A percentile compares a stretch with the other conserved stretches of the same genome.
These are phyloP conservation scores for Rhizomys pruinosus DNA, from an alignment of 2,113 vertebrate species.

Conservation along the genomic window DNA sequence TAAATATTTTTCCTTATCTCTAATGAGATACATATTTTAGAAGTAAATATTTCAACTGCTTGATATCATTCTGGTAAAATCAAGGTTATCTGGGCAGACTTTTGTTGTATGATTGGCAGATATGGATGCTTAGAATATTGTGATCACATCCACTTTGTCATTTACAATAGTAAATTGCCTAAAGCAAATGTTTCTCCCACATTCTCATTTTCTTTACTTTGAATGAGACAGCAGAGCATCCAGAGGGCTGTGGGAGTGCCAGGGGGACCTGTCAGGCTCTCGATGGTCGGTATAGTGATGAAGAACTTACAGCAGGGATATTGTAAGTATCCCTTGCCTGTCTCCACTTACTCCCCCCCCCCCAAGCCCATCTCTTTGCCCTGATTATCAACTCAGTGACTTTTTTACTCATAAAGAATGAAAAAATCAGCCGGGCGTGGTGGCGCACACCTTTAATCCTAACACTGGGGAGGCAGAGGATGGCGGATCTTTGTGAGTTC, in stretches of 20 bases:
- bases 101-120: too few species aligned
- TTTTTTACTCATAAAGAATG: background rate
- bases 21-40: too few species aligned
- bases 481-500: too few species aligned
- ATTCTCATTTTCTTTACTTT: background rate
- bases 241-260: background rate
- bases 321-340: background rate
- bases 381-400: background rate
- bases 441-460: too few species aligned
- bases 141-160: slow-evolving; percentile 25
- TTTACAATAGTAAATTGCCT: background rate
- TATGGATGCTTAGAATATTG: too few species aligned
- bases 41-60: too few species aligned
- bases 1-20: too few species aligned
- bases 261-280: too few species aligned
- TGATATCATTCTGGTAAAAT: too few species aligned
- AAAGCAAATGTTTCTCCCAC: background rate
- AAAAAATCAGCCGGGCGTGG: too few species aligned
- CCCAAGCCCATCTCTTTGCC: background rate
- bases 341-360: background rate
- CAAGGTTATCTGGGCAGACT: too few species aligned
- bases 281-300: background rate
- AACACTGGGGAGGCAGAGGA: too few species aligned
- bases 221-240: background rate
- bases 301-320: background rate